phyloP scores from a whole-genome alignment of 2,888 invertebrate species.

The Parnassius apollo region DNA sequence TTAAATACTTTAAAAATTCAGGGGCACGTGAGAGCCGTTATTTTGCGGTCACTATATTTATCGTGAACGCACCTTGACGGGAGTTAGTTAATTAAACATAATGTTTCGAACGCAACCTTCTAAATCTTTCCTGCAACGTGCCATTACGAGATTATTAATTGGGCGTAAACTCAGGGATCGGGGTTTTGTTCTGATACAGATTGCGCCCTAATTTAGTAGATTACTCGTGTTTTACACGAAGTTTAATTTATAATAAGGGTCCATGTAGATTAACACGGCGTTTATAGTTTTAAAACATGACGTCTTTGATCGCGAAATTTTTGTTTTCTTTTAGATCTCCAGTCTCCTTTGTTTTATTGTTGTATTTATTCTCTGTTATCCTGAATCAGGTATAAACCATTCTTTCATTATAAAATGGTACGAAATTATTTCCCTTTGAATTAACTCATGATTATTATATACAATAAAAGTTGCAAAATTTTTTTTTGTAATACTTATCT shows the following conservation, averaged over 20 bases:
- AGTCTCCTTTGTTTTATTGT: slow-evolving; percentile 5
- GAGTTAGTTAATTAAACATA: slow-evolving; percentile 63
- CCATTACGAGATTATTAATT: slow-evolving; percentile 65
- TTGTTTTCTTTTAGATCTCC: slow-evolving; percentile 3
- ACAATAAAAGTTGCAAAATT: too few relatives aligned
- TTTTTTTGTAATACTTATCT: too few relatives aligned
- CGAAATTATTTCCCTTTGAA: too few relatives aligned
- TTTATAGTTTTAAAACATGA: slow-evolving; percentile 22
- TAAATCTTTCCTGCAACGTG: slow-evolving; percentile 40
- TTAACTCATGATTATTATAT: too few relatives aligned
- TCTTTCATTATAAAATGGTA: too few relatives aligned
- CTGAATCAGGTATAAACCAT: background rate
- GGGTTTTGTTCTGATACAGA: slow-evolving; percentile 39
- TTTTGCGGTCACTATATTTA: slow-evolving; percentile 68
- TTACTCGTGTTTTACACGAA: slow-evolving; percentile 37
- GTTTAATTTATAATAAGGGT: slow-evolving; percentile 35
- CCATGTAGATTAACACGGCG: slow-evolving; percentile 28
- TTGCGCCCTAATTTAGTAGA: slow-evolving; percentile 39
- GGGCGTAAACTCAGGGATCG: slow-evolving; percentile 62
- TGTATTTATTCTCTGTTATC: background rate
- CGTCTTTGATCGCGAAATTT: slow-evolving; percentile 16
- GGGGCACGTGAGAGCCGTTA: slow-evolving; percentile 57
- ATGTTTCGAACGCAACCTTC: slow-evolving; percentile 48
- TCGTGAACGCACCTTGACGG: slow-evolving; percentile 56
- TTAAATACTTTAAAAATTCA: slow-evolving; percentile 38